Evolutionary conservation across 1,140 invertebrate species (phyloP), one percentile per base, ranked within the genome.

Genomic region (Acromyrmex heyeri): DNA sequence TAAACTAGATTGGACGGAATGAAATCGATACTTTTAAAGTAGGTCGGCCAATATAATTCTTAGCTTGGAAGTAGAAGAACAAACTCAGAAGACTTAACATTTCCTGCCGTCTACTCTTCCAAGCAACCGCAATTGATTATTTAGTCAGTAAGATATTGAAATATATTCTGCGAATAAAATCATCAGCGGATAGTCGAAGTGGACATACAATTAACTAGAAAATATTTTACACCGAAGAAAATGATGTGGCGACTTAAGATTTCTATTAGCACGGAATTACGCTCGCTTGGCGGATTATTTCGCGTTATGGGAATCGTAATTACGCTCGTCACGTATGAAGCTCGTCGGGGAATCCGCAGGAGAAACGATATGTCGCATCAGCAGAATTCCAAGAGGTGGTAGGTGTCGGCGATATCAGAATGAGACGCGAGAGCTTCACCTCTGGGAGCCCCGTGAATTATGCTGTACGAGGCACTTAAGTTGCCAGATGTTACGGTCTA

Each of bases 401-500:
- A 30, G n/a, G 57, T 73, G 48, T 38, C 34, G 21, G 27, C 69
- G 38, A 77, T 65, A 86, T 77, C 62, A 81, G 61, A 72, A 57
- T 27, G 53, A 86, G 57, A 77, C 76, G 59, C 70, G 57, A 76
- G 72, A 82, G 86, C 70, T 87, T 81, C 59, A 77, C 79, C 57
- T 57, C 12, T 12, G 76, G 64, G 86, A 85, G 16, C 34, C 57
- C 30, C 21, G 34, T 90, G 86, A 87, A 87, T 89, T 87, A 87
- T 86, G 38, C 57, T 70, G 67, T 44, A 61, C 34, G 24, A 78
- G 77, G 65, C 82, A 70, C 87, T 86, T 81, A 76, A 85, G 82
- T 87, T 83, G 69, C 65, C 34, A 27, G 50, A 86, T 86, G 75
- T 87, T 90, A 90, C 83, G 59, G 53, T 86, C 85, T 89, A 88